Evolutionary conservation across 2,113 vertebrate genomes (phyloP), one percentile per base, ranked within the genome.

Genomic region (Papio anubis): DNA sequence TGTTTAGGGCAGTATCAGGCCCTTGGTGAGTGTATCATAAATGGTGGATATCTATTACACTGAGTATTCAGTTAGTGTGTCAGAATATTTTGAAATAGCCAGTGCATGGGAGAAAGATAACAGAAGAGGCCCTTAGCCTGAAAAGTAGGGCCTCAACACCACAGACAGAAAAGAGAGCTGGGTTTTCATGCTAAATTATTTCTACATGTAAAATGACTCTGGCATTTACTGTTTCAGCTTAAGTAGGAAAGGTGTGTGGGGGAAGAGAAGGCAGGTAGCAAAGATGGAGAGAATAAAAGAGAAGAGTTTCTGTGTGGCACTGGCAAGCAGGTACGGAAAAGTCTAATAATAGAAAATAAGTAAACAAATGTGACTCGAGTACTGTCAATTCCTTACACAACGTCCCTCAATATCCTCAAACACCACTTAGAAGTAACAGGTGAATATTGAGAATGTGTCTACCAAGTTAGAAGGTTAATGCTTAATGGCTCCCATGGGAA

Each of bases 291-390:
- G 79, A 88, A 66, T 18, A 76, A 90, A 50, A 64, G 43, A 59
- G 48, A 89, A 35, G 4, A 7, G 30, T n/a, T 90, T 93, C 52
- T 93, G 81, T 80, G 84, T 93, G 66, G 79, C 85, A 80, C 72
- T 94, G 94, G 95, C 76, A 59, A 80, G 70, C 18, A 0, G 72
- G 45, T 35, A n/a, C 16, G 48, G 84, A 70, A 82, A 95, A 93
- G 52, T 73, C 85, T 93, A 97, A 96, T 85, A 92, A 96, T 79
- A 97, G 95, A 76, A 78, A 57, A 16, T 32, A 70, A 94, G 86
- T 59, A 91, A 97, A 94, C 95, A 97, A 96, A 97, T 78, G 94
- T 78, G 90, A 95, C n/a, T 75, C 61, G 87, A 85, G 48, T 83
- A 17, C 73, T 64, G 94, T 61, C 90, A 70, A 27, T 40, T 48